Evolutionary conservation across 1,140 invertebrate genomes (phyloP).

Genomic region (Drosophila pandora): DNA sequence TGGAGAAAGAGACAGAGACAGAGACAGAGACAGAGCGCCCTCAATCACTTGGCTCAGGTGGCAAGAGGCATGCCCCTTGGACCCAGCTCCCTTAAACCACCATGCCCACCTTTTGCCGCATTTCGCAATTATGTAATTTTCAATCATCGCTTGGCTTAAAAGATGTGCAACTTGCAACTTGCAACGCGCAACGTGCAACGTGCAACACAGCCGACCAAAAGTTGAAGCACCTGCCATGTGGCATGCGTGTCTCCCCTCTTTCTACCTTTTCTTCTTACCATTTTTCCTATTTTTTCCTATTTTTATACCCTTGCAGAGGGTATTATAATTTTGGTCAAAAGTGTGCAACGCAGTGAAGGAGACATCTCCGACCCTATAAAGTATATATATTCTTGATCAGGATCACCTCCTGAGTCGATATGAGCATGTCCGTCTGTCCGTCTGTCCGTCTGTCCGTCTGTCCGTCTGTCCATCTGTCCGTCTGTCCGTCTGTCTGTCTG

Average conservation of each 20-base stretch:
- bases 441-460: too few species aligned
- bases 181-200: slow-evolving; percentile 28
- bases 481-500: too few species aligned
- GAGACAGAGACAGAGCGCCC: slow-evolving; percentile 1
- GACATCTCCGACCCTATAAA: too few species aligned
- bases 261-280: background rate
- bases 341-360: too few species aligned
- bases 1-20: background rate
- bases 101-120: slow-evolving; percentile 19
- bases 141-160: slow-evolving; percentile 72
- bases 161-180: slow-evolving; percentile 48
- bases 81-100: background rate
- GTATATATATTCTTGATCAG: too few species aligned
- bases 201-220: slow-evolving; percentile 43
- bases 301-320: too few species aligned
- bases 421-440: too few species aligned
- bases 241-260: slow-evolving; percentile 15
- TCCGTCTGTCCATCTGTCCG: too few species aligned
- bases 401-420: too few species aligned
- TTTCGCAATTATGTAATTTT: slow-evolving; percentile 80
- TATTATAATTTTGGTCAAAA: too few species aligned
- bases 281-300: slow-evolving; percentile 1
- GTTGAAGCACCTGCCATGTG: slow-evolving; percentile 68
- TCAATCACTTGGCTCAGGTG: slow-evolving; percentile 38
- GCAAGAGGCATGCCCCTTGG: slow-evolving; percentile 12